These are phyloP conservation scores for Tautogolabrus adspersus DNA, from an alignment of 2,113 vertebrate genomes.

Conservation along the genomic window DNA sequence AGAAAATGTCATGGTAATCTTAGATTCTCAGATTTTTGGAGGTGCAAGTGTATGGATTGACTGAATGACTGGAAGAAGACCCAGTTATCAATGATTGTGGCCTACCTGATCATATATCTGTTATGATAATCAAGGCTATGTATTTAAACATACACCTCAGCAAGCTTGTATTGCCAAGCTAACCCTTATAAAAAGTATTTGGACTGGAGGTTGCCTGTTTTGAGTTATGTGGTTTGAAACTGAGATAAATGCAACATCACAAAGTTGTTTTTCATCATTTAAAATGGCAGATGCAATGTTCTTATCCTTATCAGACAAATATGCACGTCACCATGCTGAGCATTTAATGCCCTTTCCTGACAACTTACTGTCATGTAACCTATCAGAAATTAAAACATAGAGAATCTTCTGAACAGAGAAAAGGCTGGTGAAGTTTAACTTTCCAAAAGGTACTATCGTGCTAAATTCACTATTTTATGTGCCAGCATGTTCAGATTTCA, in stretches of 20 bases:
- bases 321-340: not conserved
- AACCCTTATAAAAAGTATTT: slow-evolving; percentile 3
- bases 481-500: not conserved
- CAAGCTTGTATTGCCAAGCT: not conserved
- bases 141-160: too few relatives aligned
- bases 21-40: too few relatives aligned
- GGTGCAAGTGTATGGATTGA: too few relatives aligned
- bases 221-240: not conserved
- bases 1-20: too few relatives aligned
- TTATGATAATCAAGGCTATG: too few relatives aligned
- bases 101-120: too few relatives aligned
- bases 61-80: too few relatives aligned
- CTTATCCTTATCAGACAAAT: not conserved
- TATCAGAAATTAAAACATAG: not conserved
- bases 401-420: not conserved
- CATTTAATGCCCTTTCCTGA: not conserved
- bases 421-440: not conserved
- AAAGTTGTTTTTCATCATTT: slow-evolving; percentile 9
- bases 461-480: not conserved
- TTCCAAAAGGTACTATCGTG: not conserved
- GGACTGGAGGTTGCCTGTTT: slow-evolving; percentile 5
- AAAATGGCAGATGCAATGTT: not conserved
- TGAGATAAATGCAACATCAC: not conserved
- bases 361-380: not conserved
- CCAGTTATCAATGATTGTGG: too few relatives aligned